Evolutionary conservation across 2,888 invertebrate species (phyloP).

Genomic region (Microctonus brassicae): DNA sequence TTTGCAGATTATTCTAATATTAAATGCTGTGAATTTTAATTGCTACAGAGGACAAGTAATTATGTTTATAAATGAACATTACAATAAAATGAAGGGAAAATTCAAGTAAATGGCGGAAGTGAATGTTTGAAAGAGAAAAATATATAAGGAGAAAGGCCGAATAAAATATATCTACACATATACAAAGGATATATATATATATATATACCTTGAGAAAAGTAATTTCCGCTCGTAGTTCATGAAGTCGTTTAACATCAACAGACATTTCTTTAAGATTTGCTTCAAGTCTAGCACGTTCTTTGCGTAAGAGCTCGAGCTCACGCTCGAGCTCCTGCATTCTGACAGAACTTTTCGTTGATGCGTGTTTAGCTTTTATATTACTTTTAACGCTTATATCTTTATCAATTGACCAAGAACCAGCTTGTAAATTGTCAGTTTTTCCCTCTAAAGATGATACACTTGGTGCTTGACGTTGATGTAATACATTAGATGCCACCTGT

Average conservation of each 20-base stretch:
- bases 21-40: too few species aligned
- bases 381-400: slow-evolving; percentile 70
- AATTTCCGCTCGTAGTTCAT: slow-evolving; percentile 64
- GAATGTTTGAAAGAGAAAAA: background rate
- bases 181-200: too few species aligned
- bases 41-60: too few species aligned
- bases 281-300: slow-evolving; percentile 80
- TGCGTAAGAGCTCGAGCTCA: slow-evolving; percentile 78
- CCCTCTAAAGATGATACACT: slow-evolving; percentile 45
- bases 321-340: slow-evolving; percentile 77
- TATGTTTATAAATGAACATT: background rate
- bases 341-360: slow-evolving; percentile 49
- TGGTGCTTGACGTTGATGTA: slow-evolving; percentile 49
- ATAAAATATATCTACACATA: slow-evolving; percentile 9
- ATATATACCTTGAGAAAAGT: slow-evolving; percentile 64
- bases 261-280: slow-evolving; percentile 68
- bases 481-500: slow-evolving; percentile 62
- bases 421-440: slow-evolving; percentile 45
- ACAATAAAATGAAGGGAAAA: background rate
- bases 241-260: slow-evolving; percentile 56
- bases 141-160: background rate
- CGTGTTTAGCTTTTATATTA: slow-evolving; percentile 39
- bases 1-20: too few species aligned
- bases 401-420: slow-evolving; percentile 57
- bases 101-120: background rate